Evolutionary conservation across 2,113 vertebrate species (phyloP).

Genomic region (Antigone vipio): DNA sequence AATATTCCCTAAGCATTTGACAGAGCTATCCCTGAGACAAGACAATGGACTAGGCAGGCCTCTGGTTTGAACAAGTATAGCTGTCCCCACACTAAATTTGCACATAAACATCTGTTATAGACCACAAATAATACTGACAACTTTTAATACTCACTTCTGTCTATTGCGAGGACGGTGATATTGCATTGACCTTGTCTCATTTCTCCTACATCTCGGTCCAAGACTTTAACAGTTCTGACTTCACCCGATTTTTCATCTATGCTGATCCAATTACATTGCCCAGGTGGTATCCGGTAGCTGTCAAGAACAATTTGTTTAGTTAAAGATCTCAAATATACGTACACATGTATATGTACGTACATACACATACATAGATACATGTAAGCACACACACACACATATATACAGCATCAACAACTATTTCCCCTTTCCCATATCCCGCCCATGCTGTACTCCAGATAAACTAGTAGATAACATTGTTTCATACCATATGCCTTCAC

Average conservation of each 20-base stretch:
- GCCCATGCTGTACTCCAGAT: neutral
- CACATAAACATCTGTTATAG: neutral
- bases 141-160: slow-evolving; percentile 71
- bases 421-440: neutral
- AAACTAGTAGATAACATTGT: neutral
- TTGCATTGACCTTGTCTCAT: slow-evolving; percentile 78
- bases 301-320: neutral
- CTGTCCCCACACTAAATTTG: neutral
- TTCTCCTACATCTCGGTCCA: slow-evolving; percentile 83
- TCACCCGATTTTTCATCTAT: slow-evolving; percentile 75
- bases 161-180: slow-evolving; percentile 71
- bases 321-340: neutral
- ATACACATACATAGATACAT: neutral
- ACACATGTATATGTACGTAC: neutral
- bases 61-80: neutral
- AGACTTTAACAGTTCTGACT: slow-evolving; percentile 77
- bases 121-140: neutral
- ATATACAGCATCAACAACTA: neutral
- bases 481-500: slow-evolving; percentile 80
- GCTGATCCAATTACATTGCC: slow-evolving; percentile 81
- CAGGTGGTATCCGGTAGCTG: slow-evolving; percentile 82
- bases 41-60: neutral
- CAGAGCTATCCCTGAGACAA: neutral
- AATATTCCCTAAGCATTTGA: neutral
- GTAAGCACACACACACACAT: neutral